Evolutionary conservation across 2,888 invertebrate genomes (phyloP).

Genomic region (Rhagonycha lutea): DNA sequence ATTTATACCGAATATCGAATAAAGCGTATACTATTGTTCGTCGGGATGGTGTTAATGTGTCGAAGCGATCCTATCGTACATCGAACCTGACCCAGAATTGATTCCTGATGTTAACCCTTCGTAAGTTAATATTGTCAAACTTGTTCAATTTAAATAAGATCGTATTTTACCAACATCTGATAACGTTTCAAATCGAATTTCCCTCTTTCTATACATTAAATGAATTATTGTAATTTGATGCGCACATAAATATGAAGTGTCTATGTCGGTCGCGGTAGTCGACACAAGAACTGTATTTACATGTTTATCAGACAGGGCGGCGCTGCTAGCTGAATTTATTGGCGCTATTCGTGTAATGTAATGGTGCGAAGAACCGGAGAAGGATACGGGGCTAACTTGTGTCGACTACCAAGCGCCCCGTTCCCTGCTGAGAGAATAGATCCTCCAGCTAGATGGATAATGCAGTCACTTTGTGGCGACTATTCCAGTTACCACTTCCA

Average conservation of each 20-base stretch:
- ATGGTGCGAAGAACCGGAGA: slow-evolving; percentile 51
- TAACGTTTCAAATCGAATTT: slow-evolving; percentile 46
- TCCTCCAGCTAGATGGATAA: slow-evolving; percentile 29
- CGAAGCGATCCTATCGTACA: slow-evolving; percentile 41
- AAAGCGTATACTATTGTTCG: slow-evolving; percentile 28
- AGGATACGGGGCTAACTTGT: slow-evolving; percentile 48
- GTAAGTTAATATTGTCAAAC: slow-evolving; percentile 42
- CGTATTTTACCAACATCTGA: slow-evolving; percentile 44
- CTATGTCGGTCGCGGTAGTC: slow-evolving; percentile 38
- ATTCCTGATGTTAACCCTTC: slow-evolving; percentile 46
- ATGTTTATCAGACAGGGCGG: slow-evolving; percentile 51
- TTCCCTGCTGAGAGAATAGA: slow-evolving; percentile 29
- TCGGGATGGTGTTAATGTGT: slow-evolving; percentile 44
- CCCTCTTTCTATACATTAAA: slow-evolving; percentile 45
- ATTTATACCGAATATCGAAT: slow-evolving; percentile 28
- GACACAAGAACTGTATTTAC: slow-evolving; percentile 44
- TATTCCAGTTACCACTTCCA: slow-evolving; percentile 31
- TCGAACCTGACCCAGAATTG: slow-evolving; percentile 43
- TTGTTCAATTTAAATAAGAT: slow-evolving; percentile 33
- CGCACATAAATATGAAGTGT: slow-evolving; percentile 49
- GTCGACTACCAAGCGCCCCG: slow-evolving; percentile 37
- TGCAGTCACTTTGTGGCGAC: slow-evolving; percentile 33
- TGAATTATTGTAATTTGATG: slow-evolving; percentile 52
- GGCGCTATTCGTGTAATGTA: slow-evolving; percentile 48
- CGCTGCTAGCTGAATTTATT: slow-evolving; percentile 47